Base-by-base conservation (phyloP, 1,140 invertebrate genomes). In the Drosophila rufa region DNA sequence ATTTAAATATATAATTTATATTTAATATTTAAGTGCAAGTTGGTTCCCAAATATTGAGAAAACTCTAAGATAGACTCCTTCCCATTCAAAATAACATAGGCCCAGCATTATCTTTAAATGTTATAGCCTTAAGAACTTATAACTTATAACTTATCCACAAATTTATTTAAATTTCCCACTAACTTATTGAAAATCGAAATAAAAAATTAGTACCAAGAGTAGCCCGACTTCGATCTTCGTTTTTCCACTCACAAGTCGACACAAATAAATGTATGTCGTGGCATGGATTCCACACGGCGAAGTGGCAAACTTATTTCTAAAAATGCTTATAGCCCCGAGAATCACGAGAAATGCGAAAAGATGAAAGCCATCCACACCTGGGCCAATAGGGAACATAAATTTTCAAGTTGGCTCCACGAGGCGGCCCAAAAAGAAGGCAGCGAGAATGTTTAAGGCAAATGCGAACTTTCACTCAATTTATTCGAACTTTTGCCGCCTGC, bases 381-480 rank as follows among this genome's bases (percentile, higher is more conserved):
- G 66, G 67, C 67, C 42, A 69, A 67, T 68, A 17, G 43, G 42
- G 68, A 68, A 43, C 65, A 48, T 38, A 71, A 48, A 48, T 70
- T 69, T 56, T 33, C 50, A 47, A 59, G n/a, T 59, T 59, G 15
- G n/a, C 36, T 50, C 69, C 65, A 59, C 58, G 69, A 25, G 58
- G 48, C 53, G 33, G 36, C 40, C 42, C 12, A 30, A 27, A 61
- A 33, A 43, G 51, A 38, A 64, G 36, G 22, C 17, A 42, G 19
- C 17, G 36, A 64, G 27, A 73, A 71, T 73, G 45, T 66, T 76
- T 57, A 59, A 75, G 53, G 71, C 53, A 65, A 76, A 76, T 76
- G 46, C 73, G 47, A 76, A 78, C 75, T 78, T 78, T 70, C 58
- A 78, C 65, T 78, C 75, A 78, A 78, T 78, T 78, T 78, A 78